These are phyloP conservation scores for Epinephelus cyanopodus DNA, from an alignment of 2,113 vertebrate species.

Conservation along the genomic window DNA sequence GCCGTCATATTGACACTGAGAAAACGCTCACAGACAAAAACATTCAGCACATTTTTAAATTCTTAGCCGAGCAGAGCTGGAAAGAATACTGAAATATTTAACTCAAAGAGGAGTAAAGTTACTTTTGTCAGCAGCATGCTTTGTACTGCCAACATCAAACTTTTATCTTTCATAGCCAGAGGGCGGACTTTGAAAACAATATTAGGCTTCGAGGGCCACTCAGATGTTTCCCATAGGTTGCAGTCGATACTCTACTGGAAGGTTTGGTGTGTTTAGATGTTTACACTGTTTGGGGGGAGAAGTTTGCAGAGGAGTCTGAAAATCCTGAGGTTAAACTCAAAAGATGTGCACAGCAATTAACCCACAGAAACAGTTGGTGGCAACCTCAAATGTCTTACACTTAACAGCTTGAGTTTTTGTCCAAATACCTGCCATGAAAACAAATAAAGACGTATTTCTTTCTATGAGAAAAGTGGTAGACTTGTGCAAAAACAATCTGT, in stretches of 20 bases:
- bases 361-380: neutral
- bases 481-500: no score
- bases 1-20: neutral
- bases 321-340: neutral
- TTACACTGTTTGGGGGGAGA: conserved; percentile 4
- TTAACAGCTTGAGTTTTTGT: neutral
- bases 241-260: conserved; percentile 7
- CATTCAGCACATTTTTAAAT: conserved; percentile 17
- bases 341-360: conserved; percentile 10
- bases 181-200: conserved; percentile 55
- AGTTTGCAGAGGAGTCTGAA: neutral
- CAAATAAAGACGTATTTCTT: no score
- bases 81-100: conserved; percentile 52
- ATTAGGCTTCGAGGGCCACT: conserved; percentile 37
- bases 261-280: conserved; percentile 18
- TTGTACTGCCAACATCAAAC: conserved; percentile 50
- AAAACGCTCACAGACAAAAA: conserved; percentile 7
- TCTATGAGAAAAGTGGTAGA: neutral
- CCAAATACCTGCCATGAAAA: neutral
- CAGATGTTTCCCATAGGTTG: conserved; percentile 33
- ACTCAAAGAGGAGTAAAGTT: conserved; percentile 52
- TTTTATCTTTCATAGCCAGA: conserved; percentile 50
- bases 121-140: conserved; percentile 40
- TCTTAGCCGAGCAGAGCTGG: neutral
- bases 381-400: no score